Evolutionary conservation across 2,888 invertebrate genomes (phyloP), one percentile per base, ranked within the genome.

Genomic region (Scelioninae gen. 1): DNA sequence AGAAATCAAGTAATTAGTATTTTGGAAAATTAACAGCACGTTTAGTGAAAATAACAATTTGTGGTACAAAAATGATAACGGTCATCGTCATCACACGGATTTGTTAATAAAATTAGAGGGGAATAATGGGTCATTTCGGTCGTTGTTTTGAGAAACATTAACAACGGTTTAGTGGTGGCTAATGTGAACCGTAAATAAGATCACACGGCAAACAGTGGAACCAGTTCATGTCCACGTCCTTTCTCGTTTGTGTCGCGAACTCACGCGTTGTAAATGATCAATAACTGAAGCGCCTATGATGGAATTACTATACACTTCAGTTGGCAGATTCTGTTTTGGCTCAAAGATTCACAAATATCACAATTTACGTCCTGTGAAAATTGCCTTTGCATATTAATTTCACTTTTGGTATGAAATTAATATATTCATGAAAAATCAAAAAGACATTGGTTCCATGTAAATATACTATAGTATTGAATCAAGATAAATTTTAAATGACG

Each of bases 101-200:
- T 55, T 16, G 71, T 49, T 71, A 15, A 60, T 60, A 71, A 60
- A 71, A 71, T 60, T 71, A 71, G 2, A 10, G 51, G 8, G 34
- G 0, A 51, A 51, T 60, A 71, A 51, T 23, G 60, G 47, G 23
- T 16, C 31, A 45, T 9, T 15, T n/a, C 32, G 32, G 23, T 1
- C 7, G 49, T 1, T 56, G 47, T 58, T 69, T 69, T 69, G 58
- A 47, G 38, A 13, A 38, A 62, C 74, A 74, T 74, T 63, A 74
- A 63, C 62, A 74, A 74, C 63, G 63, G 74, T 74, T 74, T 74
- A 74, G 53, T 23, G 16, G 43, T 10, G 63, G 16, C 63, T 74
- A 65, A 65, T 74, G 47, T 31, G 56, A 45, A 56, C 45, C 63
- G 47, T 74, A 66, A 63, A 63, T 55, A 74, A 63, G 74, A 47